A percentile compares a stretch with the other conserved stretches of the same genome.
These are phyloP conservation scores for Hemichromis elongatus DNA, from an alignment of 2,113 vertebrate species.

Conservation along the genomic window DNA sequence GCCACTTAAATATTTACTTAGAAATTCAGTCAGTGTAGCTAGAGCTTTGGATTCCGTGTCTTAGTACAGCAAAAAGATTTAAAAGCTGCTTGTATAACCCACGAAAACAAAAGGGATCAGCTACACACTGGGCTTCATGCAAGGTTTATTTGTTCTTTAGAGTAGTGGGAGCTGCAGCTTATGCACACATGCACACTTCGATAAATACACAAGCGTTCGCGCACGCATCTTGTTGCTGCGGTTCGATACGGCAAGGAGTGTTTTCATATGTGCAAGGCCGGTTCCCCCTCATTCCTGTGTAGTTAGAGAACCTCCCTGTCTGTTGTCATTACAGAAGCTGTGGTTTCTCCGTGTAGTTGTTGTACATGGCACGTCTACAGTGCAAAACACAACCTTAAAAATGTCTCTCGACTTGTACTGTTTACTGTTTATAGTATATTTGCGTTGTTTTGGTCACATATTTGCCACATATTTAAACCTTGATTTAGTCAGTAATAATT, in stretches of 20 bases:
- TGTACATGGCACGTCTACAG: not conserved
- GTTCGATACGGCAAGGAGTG: slow-evolving; percentile 16
- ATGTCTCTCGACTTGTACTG: rapidly evolving
- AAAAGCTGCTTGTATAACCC: slow-evolving; percentile 41
- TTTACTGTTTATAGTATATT: not conserved
- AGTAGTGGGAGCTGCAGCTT: not conserved
- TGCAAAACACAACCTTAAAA: not conserved
- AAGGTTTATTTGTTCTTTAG: slow-evolving; percentile 30
- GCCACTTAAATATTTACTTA: slow-evolving; percentile 1
- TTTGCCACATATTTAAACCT: not conserved
- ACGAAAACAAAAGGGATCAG: slow-evolving; percentile 36
- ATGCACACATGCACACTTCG: not conserved
- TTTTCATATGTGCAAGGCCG: slow-evolving; percentile 10
- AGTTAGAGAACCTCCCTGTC: not conserved
- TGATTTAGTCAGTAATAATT: not conserved
- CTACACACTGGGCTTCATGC: slow-evolving; percentile 6
- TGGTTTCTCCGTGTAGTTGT: not conserved
- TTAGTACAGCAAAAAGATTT: not conserved
- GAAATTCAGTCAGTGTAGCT: not conserved
- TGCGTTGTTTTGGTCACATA: not conserved
- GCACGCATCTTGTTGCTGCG: not conserved
- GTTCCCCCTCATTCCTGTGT: slow-evolving; percentile 41
- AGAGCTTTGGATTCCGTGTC: not conserved
- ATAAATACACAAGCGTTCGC: not conserved
- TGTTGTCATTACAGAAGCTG: not conserved